Evolutionary conservation across 2,113 vertebrate species (phyloP).

Genomic region (Myotis brandtii): DNA sequence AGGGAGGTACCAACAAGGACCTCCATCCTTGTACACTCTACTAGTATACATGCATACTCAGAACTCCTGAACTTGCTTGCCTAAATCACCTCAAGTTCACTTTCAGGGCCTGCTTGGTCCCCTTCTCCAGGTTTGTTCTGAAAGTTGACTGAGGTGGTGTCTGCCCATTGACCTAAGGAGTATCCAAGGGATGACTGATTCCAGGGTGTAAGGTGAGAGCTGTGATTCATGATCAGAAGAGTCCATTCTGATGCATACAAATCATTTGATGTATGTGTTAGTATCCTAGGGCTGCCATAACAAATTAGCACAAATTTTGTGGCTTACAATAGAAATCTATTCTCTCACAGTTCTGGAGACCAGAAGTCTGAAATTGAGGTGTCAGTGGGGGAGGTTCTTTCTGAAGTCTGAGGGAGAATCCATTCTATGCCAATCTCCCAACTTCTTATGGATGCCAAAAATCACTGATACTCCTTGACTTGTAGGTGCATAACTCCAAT

Average conservation of each 20-base stretch:
- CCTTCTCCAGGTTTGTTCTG: neutral
- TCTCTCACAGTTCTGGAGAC: neutral
- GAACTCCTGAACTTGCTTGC: neutral
- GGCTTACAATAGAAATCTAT: neutral
- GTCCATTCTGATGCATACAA: neutral
- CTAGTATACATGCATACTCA: neutral
- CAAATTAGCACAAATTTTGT: neutral
- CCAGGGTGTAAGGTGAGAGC: neutral
- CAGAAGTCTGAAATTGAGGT: neutral
- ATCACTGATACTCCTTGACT: neutral
- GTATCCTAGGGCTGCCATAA: neutral
- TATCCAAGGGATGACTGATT: neutral
- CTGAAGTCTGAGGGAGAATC: neutral
- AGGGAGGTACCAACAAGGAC: neutral
- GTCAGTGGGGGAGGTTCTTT: neutral
- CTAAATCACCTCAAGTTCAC: neutral
- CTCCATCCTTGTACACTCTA: neutral
- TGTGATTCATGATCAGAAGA: neutral
- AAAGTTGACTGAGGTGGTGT: neutral
- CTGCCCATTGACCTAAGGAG: no score
- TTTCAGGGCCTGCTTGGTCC: neutral
- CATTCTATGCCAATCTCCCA: neutral
- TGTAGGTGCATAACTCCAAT: neutral
- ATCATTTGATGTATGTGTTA: neutral
- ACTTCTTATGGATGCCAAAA: neutral